Evolutionary conservation across 2,888 invertebrate species (phyloP).

Genomic region (Polydesmus complanatus): DNA sequence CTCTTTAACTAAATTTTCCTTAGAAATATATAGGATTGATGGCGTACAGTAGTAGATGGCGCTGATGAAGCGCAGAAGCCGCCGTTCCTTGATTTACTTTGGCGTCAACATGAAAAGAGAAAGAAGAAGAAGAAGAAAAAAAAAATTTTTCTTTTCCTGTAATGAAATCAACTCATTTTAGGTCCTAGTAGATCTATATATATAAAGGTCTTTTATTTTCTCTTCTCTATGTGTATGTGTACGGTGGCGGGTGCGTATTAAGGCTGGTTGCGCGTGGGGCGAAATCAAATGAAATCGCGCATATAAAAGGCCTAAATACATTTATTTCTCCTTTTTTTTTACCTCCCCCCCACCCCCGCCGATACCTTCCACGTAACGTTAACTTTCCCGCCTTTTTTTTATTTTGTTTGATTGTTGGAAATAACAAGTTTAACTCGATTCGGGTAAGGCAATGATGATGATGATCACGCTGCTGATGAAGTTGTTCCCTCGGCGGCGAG

Average conservation of each 20-base stretch:
- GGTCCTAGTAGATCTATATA: not conserved
- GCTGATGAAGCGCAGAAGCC: not conserved
- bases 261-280: not conserved
- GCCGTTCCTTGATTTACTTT: not conserved
- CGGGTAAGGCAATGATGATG: slow-evolving; percentile 11
- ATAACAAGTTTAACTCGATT: slow-evolving; percentile 16
- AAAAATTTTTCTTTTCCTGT: too few species aligned
- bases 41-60: not conserved
- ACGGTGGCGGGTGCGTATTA: too few species aligned
- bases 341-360: not conserved
- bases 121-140: too few species aligned
- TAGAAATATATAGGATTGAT: too few species aligned
- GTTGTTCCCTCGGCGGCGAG: not conserved
- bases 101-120: not conserved
- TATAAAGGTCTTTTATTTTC: not conserved
- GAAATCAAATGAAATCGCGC: not conserved
- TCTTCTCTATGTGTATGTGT: not conserved
- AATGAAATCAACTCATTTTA: not conserved
- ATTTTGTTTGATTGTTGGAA: slow-evolving; percentile 13
- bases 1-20: not conserved
- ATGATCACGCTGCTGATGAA: slow-evolving; percentile 11
- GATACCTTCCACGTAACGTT: not conserved
- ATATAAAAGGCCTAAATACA: not conserved
- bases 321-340: not conserved
- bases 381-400: not conserved